Conservation (phyloP, 2,113 vertebrate genomes). For the Protomyctophum bolini region DNA sequence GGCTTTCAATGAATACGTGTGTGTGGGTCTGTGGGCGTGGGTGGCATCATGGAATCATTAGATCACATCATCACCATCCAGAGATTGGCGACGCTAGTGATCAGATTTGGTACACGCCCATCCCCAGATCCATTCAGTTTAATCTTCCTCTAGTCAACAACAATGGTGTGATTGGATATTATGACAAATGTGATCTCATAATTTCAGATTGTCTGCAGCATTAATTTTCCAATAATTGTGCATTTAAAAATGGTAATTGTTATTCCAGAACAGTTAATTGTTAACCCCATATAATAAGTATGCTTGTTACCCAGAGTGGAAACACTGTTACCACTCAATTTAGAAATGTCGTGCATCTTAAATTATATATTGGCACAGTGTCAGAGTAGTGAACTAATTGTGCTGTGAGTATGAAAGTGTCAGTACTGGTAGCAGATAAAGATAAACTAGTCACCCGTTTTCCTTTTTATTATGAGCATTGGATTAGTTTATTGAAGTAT, state of each 20-base stretch:
- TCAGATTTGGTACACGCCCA: neutral
- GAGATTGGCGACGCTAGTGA: neutral
- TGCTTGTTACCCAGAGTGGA: constrained; percentile 11
- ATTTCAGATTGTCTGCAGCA: neutral
- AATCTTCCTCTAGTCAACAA: constrained; percentile 1
- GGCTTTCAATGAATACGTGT: constrained; percentile 33
- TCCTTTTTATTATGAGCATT: too few species aligned
- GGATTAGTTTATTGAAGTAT: neutral
- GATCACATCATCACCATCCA: neutral
- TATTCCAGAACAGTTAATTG: neutral
- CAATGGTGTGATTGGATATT: neutral
- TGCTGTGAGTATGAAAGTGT: too few species aligned
- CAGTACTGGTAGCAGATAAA: too few species aligned
- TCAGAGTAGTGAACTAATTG: too few species aligned
- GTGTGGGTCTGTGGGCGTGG: constrained; percentile 33
- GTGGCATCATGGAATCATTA: constrained; percentile 9
- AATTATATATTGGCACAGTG: constrained; percentile 18
- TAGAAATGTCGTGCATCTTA: constrained; percentile 19
- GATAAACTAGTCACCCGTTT: too few species aligned
- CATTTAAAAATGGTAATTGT: neutral
- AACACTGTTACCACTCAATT: constrained; percentile 30
- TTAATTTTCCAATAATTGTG: neutral
- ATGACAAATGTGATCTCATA: neutral
- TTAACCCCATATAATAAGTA: neutral
- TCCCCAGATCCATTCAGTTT: neutral